Conservation (phyloP, 2,113 vertebrate species). For the Chinchilla lanigera region DNA sequence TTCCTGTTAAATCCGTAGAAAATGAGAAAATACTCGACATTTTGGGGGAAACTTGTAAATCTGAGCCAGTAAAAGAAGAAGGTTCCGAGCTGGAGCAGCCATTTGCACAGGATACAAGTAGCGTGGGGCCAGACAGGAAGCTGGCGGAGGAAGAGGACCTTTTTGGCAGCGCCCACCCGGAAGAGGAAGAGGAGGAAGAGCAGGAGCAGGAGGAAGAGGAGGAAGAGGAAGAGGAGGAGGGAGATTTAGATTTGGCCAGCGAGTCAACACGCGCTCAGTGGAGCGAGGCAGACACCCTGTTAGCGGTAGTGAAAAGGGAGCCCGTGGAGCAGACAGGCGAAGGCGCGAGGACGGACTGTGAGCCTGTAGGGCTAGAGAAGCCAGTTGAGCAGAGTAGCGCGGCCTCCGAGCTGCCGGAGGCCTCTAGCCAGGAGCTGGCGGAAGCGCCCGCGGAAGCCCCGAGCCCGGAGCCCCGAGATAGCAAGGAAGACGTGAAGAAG, state of each 20-base stretch:
- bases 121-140: conserved; percentile 89
- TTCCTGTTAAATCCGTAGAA: conserved; percentile 99
- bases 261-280: conserved; percentile 87
- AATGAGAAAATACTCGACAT: conserved; percentile 99
- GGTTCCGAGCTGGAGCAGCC: conserved; percentile 88
- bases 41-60: conserved; percentile 98
- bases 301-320: conserved; percentile 91
- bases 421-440: conserved; percentile 86
- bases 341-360: conserved; percentile 91
- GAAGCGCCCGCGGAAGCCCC: conserved; percentile 88
- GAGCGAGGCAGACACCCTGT: conserved; percentile 89
- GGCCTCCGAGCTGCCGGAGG: conserved; percentile 88
- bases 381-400: conserved; percentile 92
- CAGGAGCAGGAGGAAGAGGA: conserved; percentile 83
- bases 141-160: conserved; percentile 94
- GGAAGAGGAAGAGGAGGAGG: conserved; percentile 83
- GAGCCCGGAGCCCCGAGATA: conserved; percentile 88
- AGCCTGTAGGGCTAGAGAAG: conserved; percentile 89
- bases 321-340: conserved; percentile 87
- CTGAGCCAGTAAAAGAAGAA: conserved; percentile 98
- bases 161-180: conserved; percentile 87
- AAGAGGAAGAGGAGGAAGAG: conserved; percentile 90
- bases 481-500: conserved; percentile 92
- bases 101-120: conserved; percentile 92
- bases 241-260: conserved; percentile 91